Conservation (phyloP, 2,797 vertebrate genomes). For the Alfaro cultratus region DNA sequence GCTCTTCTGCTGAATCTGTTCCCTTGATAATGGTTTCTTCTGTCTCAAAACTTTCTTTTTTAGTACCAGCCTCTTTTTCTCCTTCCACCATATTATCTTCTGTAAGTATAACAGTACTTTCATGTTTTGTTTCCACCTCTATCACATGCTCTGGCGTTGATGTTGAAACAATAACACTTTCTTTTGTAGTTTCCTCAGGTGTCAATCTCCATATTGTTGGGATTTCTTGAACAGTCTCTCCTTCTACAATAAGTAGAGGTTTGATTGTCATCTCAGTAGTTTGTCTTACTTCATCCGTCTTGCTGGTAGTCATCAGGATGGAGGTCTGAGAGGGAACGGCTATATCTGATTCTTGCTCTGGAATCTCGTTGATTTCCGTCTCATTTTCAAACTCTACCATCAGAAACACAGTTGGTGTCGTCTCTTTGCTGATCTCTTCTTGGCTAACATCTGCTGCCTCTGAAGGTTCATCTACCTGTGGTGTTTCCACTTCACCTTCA, state of each 20-base stretch:
- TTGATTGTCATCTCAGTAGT: slow-evolving; percentile 9
- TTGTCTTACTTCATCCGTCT: background rate
- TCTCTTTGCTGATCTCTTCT: slow-evolving; percentile 8
- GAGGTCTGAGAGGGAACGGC: slow-evolving; percentile 15
- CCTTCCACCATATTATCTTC: slow-evolving; percentile 4
- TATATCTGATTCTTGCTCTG: slow-evolving; percentile 19
- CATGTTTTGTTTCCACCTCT: background rate
- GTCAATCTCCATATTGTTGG: background rate
- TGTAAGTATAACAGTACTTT: slow-evolving; percentile 8
- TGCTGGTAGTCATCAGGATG: background rate
- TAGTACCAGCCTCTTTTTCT: background rate
- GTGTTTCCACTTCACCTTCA: slow-evolving; percentile 1
- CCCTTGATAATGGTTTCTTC: background rate
- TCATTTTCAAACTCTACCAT: slow-evolving; percentile 25
- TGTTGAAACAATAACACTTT: background rate
- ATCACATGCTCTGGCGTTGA: slow-evolving; percentile 6
- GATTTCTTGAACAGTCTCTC: slow-evolving; percentile 7
- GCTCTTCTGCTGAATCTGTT: slow-evolving; percentile 5
- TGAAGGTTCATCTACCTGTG: slow-evolving; percentile 10
- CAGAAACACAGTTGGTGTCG: slow-evolving; percentile 19
- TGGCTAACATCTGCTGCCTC: background rate
- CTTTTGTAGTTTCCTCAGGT: background rate
- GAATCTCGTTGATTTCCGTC: slow-evolving; percentile 13
- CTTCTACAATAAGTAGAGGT: slow-evolving; percentile 13
- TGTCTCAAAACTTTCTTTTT: background rate